A percentile compares a stretch with the other conserved stretches of the same genome.
phyloP scores from a whole-genome alignment of 2,113 vertebrate species.

The Indicator maculatus region DNA sequence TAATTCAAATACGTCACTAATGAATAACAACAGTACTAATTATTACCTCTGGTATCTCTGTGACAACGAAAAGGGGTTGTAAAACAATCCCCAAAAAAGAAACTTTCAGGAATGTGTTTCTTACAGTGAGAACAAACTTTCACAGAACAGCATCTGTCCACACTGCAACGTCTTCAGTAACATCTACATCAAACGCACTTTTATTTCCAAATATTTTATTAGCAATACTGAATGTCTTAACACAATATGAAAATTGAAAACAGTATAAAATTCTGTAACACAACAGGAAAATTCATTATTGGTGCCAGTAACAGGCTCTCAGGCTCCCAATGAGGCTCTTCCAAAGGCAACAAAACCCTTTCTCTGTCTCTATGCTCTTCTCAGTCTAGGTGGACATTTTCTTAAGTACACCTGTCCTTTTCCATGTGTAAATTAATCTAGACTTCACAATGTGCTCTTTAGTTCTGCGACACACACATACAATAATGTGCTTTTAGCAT shows the following conservation, averaged over 20 bases:
- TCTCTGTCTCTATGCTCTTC: not conserved
- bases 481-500: not conserved
- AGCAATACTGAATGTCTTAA: not conserved
- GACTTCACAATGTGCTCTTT: not conserved
- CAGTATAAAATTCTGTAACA: not conserved
- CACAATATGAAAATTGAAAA: not conserved
- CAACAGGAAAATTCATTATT: not conserved
- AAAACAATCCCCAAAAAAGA: not conserved
- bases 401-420: not conserved
- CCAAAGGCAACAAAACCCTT: not conserved
- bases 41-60: not conserved
- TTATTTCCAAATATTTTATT: not conserved
- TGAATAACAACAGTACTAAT: not conserved
- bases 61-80: not conserved
- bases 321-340: not conserved
- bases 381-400: not conserved
- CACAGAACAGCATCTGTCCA: not conserved
- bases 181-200: not conserved
- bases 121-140: not conserved
- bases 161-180: not conserved
- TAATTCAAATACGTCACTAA: slow-evolving; percentile 95
- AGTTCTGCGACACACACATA: not conserved
- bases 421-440: not conserved
- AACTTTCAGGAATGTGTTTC: not conserved
- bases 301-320: not conserved